Conservation (phyloP, 37 sponge, comb jelly and placozoan genomes). For the Crambe crambe region DNA sequence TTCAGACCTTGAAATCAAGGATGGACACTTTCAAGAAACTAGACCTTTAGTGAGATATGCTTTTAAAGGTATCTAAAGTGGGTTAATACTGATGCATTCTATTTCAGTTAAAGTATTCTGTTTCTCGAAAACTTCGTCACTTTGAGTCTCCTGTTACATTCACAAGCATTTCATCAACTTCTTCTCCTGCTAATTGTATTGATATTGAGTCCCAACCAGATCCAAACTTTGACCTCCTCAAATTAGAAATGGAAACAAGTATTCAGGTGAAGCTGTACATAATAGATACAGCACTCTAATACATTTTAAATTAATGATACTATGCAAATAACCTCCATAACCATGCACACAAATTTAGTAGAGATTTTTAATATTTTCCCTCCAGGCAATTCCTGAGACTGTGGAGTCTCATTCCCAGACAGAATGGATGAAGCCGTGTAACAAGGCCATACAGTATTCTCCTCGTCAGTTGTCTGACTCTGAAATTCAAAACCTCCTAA, state of each 20-base stretch:
- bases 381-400: constrained; percentile 60
- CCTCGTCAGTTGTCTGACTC: constrained; percentile 54
- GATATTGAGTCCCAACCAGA: constrained; percentile 72
- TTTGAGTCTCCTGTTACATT: constrained; percentile 74
- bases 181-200: constrained; percentile 48
- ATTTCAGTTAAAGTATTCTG: constrained; percentile 56
- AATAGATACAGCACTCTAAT: too few species aligned
- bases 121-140: constrained; percentile 66
- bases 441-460: constrained; percentile 83
- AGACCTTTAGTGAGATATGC: constrained; percentile 64
- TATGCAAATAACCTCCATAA: too few species aligned
- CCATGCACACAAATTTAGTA: too few species aligned
- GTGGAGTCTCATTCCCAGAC: constrained; percentile 63
- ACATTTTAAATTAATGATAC: too few species aligned
- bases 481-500: constrained; percentile 33
- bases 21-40: constrained; percentile 36
- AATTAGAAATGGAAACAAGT: constrained; percentile 73
- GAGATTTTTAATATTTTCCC: too few species aligned
- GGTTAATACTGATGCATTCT: background rate
- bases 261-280: constrained; percentile 55
- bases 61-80: background rate
- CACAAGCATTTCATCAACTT: constrained; percentile 49
- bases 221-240: constrained; percentile 57
- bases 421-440: constrained; percentile 59
- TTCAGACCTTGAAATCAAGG: constrained; percentile 86